phyloP scores from a whole-genome alignment of 1,140 invertebrate species.

The Grapholita molesta region DNA sequence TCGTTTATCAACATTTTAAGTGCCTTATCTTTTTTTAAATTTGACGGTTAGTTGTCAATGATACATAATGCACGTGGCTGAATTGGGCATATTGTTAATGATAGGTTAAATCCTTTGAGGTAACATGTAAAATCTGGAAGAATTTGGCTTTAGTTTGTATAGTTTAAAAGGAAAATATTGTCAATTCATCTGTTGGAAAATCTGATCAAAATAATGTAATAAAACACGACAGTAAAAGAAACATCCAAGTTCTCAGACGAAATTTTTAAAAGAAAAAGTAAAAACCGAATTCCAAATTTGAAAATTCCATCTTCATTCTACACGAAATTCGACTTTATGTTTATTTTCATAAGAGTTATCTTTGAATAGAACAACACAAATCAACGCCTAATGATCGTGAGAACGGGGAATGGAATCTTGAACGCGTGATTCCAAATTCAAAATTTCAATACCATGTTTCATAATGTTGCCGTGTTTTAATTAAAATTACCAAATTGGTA shows the following conservation, averaged over 20 bases:
- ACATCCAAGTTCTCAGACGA: too few relatives aligned
- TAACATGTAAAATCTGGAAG: too few relatives aligned
- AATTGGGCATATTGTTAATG: background rate
- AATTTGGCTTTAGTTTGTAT: too few relatives aligned
- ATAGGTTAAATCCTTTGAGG: background rate
- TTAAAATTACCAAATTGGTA: background rate
- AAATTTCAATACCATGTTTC: conserved; percentile 1
- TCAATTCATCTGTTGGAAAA: too few relatives aligned
- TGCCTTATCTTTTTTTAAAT: background rate
- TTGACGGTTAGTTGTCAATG: background rate
- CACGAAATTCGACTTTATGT: background rate
- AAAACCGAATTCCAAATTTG: conserved; percentile 4
- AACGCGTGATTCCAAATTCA: conserved; percentile 13
- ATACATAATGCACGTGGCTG: background rate
- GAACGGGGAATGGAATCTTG: conserved; percentile 38
- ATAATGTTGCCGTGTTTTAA: conserved; percentile 18
- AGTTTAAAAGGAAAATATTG: background rate
- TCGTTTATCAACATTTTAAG: background rate
- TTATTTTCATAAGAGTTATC: background rate
- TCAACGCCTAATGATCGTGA: conserved; percentile 47
- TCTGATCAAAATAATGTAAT: too few relatives aligned
- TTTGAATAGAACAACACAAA: background rate
- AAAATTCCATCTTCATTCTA: background rate
- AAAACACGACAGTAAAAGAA: too few relatives aligned
- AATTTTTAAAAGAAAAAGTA: background rate